phyloP scores from a whole-genome alignment of 2,888 invertebrate species.

The Netelia virgata region DNA sequence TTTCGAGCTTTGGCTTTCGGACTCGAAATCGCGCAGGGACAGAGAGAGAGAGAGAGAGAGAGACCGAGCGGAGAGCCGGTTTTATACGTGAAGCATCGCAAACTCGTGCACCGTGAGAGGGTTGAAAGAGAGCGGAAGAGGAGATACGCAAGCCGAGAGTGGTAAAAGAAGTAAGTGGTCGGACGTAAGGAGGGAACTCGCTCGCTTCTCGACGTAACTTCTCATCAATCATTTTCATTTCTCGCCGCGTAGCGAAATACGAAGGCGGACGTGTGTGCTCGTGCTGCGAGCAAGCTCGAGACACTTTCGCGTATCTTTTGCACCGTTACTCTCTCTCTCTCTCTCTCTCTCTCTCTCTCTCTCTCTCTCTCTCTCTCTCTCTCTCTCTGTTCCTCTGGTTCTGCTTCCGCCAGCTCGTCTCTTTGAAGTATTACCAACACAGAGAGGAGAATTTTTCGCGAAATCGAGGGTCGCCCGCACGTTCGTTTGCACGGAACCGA shows the following conservation, averaged over 20 bases:
- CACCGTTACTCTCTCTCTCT: background rate
- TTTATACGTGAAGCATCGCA: too few relatives aligned
- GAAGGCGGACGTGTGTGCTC: slow-evolving; percentile 9
- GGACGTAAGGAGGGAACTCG: slow-evolving; percentile 20
- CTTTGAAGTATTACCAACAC: too few relatives aligned
- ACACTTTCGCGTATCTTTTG: background rate
- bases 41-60: background rate
- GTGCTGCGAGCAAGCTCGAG: background rate
- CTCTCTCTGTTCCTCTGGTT: too few relatives aligned
- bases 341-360: background rate
- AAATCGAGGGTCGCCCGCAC: too few relatives aligned
- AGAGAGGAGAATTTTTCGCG: too few relatives aligned
- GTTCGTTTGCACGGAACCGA: too few relatives aligned
- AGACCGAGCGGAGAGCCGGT: background rate
- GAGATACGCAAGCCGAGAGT: slow-evolving; percentile 33
- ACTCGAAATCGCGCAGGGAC: slow-evolving; percentile 14
- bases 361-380: slow-evolving; percentile 1
- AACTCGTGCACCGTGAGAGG: slow-evolving; percentile 8
- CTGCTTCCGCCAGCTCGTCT: too few relatives aligned
- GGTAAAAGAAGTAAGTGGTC: slow-evolving; percentile 48
- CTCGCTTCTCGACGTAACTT: slow-evolving; percentile 3
- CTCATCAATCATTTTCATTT: slow-evolving; percentile 55
- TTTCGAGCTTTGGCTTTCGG: slow-evolving; percentile 40
- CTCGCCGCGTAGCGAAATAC: background rate
- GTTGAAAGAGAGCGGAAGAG: slow-evolving; percentile 35